Evolutionary conservation across 1,140 invertebrate species (phyloP).

Genomic region (Trichonephila inaurata): DNA sequence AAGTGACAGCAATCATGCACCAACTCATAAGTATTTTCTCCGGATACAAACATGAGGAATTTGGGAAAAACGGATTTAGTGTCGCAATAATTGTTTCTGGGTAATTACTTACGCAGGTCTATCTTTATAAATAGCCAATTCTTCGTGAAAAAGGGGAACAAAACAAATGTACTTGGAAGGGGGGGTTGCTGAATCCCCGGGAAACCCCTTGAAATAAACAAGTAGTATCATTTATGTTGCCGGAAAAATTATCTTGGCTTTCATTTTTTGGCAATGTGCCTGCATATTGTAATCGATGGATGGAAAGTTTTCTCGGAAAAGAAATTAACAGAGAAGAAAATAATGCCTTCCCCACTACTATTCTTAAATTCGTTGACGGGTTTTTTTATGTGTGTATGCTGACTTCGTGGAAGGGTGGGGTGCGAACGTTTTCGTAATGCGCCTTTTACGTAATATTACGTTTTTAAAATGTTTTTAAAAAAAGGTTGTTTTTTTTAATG

Average conservation of each 20-base stretch:
- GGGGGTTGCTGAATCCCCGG: slow-evolving; percentile 2
- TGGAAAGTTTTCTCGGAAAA: neutral
- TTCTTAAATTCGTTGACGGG: slow-evolving; percentile 6
- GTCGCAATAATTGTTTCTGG: slow-evolving; percentile 4
- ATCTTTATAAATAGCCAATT: slow-evolving; percentile 10
- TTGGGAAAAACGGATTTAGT: neutral
- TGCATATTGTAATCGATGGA: slow-evolving; percentile 33
- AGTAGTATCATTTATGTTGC: slow-evolving; percentile 13
- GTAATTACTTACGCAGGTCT: slow-evolving; percentile 8
- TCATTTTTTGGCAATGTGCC: slow-evolving; percentile 12
- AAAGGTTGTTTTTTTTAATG: too few species aligned
- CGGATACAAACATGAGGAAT: neutral
- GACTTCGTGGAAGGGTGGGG: neutral
- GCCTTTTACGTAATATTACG: neutral
- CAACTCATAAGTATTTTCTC: neutral
- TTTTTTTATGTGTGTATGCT: too few species aligned
- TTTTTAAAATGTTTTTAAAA: too few species aligned
- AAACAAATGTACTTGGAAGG: slow-evolving; percentile 10
- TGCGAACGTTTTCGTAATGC: neutral
- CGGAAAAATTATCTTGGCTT: slow-evolving; percentile 5
- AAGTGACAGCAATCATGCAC: neutral
- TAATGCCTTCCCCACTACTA: neutral
- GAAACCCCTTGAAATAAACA: slow-evolving; percentile 10
- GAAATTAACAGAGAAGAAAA: slow-evolving; percentile 19
- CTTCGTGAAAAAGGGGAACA: neutral